phyloP scores from a whole-genome alignment of 2,113 vertebrate species.

The Actenoides lindsayi region DNA sequence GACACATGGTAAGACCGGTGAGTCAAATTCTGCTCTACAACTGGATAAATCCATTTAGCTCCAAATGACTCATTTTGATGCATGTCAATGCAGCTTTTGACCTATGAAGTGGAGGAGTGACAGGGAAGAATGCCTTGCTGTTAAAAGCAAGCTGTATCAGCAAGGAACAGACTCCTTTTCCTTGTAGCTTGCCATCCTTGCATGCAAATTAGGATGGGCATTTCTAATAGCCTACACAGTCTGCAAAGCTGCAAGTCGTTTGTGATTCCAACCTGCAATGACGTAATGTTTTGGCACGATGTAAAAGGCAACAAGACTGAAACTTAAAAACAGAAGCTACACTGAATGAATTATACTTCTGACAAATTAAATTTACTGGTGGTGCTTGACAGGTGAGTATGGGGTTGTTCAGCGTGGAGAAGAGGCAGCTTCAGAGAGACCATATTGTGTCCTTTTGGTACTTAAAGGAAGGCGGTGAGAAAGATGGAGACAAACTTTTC shows the following conservation, averaged over 20 bases:
- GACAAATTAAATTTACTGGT: background rate
- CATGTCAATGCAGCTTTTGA: background rate
- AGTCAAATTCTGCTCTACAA: background rate
- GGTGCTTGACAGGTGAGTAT: background rate
- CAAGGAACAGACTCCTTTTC: background rate
- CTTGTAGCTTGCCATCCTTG: background rate
- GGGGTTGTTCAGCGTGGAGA: background rate
- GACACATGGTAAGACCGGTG: fast-evolving
- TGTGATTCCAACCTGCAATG: background rate
- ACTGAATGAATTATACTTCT: background rate
- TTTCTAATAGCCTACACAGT: background rate
- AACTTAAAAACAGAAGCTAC: background rate
- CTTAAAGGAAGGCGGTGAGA: background rate
- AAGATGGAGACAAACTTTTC: background rate
- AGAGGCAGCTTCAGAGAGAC: background rate
- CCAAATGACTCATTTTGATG: background rate
- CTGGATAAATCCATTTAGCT: background rate
- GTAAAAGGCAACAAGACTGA: background rate
- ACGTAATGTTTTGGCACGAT: background rate
- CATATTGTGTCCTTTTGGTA: background rate
- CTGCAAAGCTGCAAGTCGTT: background rate
- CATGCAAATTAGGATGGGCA: background rate
- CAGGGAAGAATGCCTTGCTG: background rate
- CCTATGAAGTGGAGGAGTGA: background rate
- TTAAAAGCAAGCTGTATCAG: background rate